These are phyloP conservation scores for Amblyjoppa fuscipennis DNA, from an alignment of 2,888 invertebrate species.

Conservation along the genomic window DNA sequence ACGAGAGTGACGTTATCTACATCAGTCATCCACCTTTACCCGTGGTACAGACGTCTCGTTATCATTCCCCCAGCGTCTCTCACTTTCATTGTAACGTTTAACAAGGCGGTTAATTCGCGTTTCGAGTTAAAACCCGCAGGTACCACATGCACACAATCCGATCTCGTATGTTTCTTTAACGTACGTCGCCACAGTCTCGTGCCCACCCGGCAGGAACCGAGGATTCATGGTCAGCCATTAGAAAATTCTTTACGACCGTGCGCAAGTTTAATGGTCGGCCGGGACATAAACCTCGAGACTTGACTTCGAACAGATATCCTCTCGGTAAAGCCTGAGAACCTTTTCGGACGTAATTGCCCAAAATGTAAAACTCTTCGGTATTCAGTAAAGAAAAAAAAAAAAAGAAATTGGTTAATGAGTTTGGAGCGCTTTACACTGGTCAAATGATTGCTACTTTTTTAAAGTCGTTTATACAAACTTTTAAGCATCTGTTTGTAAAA, in stretches of 20 bases:
- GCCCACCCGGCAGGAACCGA: slow-evolving; percentile 33
- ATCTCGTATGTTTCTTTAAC: slow-evolving; percentile 44
- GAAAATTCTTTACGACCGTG: slow-evolving; percentile 61
- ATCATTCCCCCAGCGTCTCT: not conserved
- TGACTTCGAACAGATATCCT: slow-evolving; percentile 40
- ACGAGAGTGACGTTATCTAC: slow-evolving; percentile 51
- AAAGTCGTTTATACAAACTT: too few relatives aligned
- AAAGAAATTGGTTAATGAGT: too few relatives aligned
- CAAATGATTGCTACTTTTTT: too few relatives aligned
- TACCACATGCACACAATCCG: slow-evolving; percentile 17
- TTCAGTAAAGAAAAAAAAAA: too few relatives aligned
- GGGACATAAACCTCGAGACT: slow-evolving; percentile 23
- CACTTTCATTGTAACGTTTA: slow-evolving; percentile 42
- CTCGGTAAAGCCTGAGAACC: slow-evolving; percentile 46
- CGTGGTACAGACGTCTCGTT: slow-evolving; percentile 15
- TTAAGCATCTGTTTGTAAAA: too few relatives aligned
- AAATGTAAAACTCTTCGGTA: not conserved
- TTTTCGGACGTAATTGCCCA: slow-evolving; percentile 13
- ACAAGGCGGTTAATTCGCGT: slow-evolving; percentile 20
- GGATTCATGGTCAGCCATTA: slow-evolving; percentile 66
- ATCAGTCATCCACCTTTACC: not conserved
- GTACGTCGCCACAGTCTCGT: slow-evolving; percentile 13
- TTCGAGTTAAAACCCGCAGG: slow-evolving; percentile 11
- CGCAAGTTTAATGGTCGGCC: slow-evolving; percentile 48
- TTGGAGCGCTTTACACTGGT: too few relatives aligned